Conservation (phyloP, 2,888 invertebrate species). For the Trisateles emortualis region DNA sequence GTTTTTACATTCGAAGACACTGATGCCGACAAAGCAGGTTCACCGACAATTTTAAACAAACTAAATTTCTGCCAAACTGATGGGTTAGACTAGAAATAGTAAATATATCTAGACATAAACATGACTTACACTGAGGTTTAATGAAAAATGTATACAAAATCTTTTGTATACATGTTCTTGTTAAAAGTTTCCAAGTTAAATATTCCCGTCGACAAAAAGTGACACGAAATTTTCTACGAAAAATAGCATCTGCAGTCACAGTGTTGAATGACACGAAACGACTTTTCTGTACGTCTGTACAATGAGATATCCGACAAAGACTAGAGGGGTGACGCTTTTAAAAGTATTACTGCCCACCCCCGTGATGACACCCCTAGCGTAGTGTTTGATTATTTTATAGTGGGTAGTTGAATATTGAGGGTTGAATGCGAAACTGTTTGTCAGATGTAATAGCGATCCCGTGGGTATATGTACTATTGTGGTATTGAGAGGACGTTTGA, state of each 20-base stretch:
- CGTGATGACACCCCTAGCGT: slow-evolving; percentile 60
- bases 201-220: slow-evolving; percentile 13
- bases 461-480: slow-evolving; percentile 15
- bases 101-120: too few relatives aligned
- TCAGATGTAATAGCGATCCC: slow-evolving; percentile 46
- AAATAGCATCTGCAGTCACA: slow-evolving; percentile 49
- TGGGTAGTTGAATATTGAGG: slow-evolving; percentile 61
- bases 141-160: neutral
- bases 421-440: slow-evolving; percentile 49
- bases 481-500: slow-evolving; percentile 5
- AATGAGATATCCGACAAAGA: slow-evolving; percentile 73
- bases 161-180: neutral
- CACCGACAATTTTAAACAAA: too few relatives aligned
- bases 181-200: neutral
- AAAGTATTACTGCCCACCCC: slow-evolving; percentile 78
- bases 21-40: too few relatives aligned
- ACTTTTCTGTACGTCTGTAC: slow-evolving; percentile 66
- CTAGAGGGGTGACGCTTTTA: slow-evolving; percentile 79
- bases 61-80: too few relatives aligned
- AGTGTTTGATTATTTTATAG: slow-evolving; percentile 67
- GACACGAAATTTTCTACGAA: slow-evolving; percentile 42
- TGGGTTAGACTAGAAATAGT: too few relatives aligned
- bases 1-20: too few relatives aligned
- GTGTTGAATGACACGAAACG: slow-evolving; percentile 43
- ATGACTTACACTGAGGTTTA: too few relatives aligned